phyloP scores from a whole-genome alignment of 2,797 vertebrate species.

The Peromyscus nudipes region DNA sequence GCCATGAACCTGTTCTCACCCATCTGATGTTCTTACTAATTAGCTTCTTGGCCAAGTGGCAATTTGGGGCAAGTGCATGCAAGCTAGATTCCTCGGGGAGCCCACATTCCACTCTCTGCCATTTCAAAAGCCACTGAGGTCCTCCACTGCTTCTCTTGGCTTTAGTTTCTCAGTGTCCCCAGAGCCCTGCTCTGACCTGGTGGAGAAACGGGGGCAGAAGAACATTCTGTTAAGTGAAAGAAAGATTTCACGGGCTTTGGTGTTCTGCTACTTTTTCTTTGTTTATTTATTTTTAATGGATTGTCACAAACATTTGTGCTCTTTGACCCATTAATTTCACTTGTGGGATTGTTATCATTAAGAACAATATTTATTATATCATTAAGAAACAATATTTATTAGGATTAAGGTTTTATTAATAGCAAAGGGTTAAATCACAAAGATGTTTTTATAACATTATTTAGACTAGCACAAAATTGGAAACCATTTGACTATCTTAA shows the following conservation, averaged over 20 bases:
- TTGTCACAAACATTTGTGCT: slow-evolving; percentile 55
- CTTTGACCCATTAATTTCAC: slow-evolving; percentile 64
- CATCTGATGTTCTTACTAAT: slow-evolving; percentile 88
- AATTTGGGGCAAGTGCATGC: slow-evolving; percentile 86
- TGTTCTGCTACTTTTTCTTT: slow-evolving; percentile 30
- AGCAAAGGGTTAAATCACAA: slow-evolving; percentile 67
- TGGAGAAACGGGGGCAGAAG: slow-evolving; percentile 61
- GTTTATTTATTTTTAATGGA: slow-evolving; percentile 40
- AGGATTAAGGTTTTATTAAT: neutral
- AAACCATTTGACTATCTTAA: slow-evolving; percentile 55
- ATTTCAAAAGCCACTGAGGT: slow-evolving; percentile 86
- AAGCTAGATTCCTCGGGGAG: slow-evolving; percentile 85
- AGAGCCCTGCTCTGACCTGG: slow-evolving; percentile 58
- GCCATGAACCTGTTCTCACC: slow-evolving; percentile 88
- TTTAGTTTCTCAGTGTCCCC: slow-evolving; percentile 76
- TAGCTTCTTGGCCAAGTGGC: slow-evolving; percentile 85
- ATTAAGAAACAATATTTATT: slow-evolving; percentile 52
- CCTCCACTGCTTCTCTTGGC: slow-evolving; percentile 75
- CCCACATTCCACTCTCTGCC: slow-evolving; percentile 84
- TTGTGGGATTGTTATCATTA: slow-evolving; percentile 64
- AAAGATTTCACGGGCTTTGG: slow-evolving; percentile 61
- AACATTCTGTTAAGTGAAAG: slow-evolving; percentile 64
- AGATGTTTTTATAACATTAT: slow-evolving; percentile 57
- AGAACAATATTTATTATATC: slow-evolving; percentile 55
- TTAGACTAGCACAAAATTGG: slow-evolving; percentile 64